phyloP scores from a whole-genome alignment of 2,113 vertebrate genomes.

The Ammodytes dubius region DNA sequence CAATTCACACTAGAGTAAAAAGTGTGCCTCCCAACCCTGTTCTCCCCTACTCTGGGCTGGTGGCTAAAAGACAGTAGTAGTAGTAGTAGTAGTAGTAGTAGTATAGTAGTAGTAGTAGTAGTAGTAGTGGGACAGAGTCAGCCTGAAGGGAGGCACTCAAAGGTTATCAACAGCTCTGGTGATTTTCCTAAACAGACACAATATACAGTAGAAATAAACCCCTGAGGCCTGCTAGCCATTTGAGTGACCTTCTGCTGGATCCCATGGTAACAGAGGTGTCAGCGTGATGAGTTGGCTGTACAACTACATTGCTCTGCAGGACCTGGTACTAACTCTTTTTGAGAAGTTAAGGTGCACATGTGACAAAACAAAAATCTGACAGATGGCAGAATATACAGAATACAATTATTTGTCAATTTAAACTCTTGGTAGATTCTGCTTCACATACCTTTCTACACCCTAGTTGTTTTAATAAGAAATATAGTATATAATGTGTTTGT shows the following conservation, averaged over 20 bases:
- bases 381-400: not conserved
- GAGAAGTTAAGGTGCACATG: not conserved
- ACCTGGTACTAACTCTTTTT: not conserved
- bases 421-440: too few species aligned
- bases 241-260: conserved; percentile 17
- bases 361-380: not conserved
- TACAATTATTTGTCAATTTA: not conserved
- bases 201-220: not conserved
- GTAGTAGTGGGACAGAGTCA: not conserved
- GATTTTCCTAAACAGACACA: not conserved
- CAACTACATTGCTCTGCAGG: not conserved
- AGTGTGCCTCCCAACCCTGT: too few species aligned
- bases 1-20: too few species aligned
- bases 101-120: too few species aligned
- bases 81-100: too few species aligned
- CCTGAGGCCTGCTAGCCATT: not conserved
- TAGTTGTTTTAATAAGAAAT: too few species aligned
- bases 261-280: conserved; percentile 24
- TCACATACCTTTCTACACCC: too few species aligned
- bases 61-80: too few species aligned
- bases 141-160: not conserved
- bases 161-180: not conserved
- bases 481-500: too few species aligned
- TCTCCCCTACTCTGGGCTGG: too few species aligned
- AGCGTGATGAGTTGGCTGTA: not conserved